Evolutionary conservation across 2,888 invertebrate genomes (phyloP), one percentile per base, ranked within the genome.

Genomic region (Charanyca ferruginea): DNA sequence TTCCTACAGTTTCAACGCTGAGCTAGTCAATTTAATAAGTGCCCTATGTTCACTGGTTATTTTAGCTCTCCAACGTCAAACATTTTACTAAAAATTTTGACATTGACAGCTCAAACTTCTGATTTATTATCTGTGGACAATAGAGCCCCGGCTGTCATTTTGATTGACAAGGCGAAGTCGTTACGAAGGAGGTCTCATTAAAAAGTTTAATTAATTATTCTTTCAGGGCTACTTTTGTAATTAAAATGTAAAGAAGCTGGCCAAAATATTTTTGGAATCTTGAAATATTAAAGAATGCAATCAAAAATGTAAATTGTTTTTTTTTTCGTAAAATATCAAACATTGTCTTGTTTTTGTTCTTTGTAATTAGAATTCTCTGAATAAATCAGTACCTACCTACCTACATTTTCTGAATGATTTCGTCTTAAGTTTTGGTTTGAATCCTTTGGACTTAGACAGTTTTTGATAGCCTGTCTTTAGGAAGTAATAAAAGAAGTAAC

Each of bases 121-220:
- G 79, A 81, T 81, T 81, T 77, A 81, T 81, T 75, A 68, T 68
- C 77, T 68, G 69, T 63, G 57, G 59, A 81, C 81, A 81, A 81
- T 77, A 72, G 66, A 71, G 54, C 51, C 69, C 23, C 49, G 52
- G 63, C 55, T 77, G 73, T 64, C 73, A 67, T 42, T 66, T 72
- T 68, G 73, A 80, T 66, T 78, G 81, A 80, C 81, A 81, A 63
- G 72, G 75, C 64, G 42, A 55, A 68, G 60, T 75, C 62, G 49
- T 66, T 75, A 68, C 55, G 66, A 67, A 73, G 65, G 66, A 70
- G 67, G 73, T 65, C 72, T 77, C 77, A 73, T 74, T 81, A 77
- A 77, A 78, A 76, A 79, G 54, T 70, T 61, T 67, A 65, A 77
- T 81, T 67, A 74, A 81, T 81, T 79, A 72, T 69, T 67, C 38